Percentiles rank a stretch among this genome's conserved stretches.
phyloP scores from a whole-genome alignment of 2,113 vertebrate species.

The Aepyceros melampus region DNA sequence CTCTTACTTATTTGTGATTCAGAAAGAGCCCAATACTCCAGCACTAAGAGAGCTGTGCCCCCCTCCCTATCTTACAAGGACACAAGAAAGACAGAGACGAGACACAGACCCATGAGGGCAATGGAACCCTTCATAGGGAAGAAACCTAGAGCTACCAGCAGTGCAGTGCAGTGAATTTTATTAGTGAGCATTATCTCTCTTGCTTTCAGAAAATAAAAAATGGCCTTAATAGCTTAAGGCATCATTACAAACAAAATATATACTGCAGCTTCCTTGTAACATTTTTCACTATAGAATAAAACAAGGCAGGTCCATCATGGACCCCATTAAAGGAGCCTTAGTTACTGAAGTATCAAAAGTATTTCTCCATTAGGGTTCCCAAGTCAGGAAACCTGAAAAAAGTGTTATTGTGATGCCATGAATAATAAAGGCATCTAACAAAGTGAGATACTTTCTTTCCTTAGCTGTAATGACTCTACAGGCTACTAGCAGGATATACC shows the following conservation, averaged over 20 bases:
- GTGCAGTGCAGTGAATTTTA: slow-evolving; percentile 43
- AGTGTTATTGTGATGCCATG: neutral
- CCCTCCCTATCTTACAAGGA: neutral
- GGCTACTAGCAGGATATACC: neutral
- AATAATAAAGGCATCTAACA: slow-evolving; percentile 51
- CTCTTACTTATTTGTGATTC: slow-evolving; percentile 37
- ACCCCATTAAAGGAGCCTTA: slow-evolving; percentile 57
- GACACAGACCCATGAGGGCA: neutral
- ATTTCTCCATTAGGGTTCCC: slow-evolving; percentile 51
- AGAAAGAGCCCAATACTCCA: neutral
- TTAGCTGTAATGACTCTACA: slow-evolving; percentile 3
- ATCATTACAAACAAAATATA: slow-evolving; percentile 61
- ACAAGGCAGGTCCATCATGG: slow-evolving; percentile 53
- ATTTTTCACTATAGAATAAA: slow-evolving; percentile 63
- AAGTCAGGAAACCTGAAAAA: slow-evolving; percentile 42
- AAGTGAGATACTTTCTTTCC: slow-evolving; percentile 37
- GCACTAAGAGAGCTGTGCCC: neutral
- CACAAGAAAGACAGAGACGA: neutral
- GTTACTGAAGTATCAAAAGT: slow-evolving; percentile 56
- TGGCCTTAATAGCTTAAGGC: slow-evolving; percentile 61
- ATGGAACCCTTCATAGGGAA: slow-evolving; percentile 27
- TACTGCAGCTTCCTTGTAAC: slow-evolving; percentile 54
- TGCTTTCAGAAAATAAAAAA: slow-evolving; percentile 71
- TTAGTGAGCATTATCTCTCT: slow-evolving; percentile 56
- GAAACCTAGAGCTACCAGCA: neutral